Base-by-base conservation (phyloP, 2,888 invertebrate species). In the Osedax fenrisi region DNA sequence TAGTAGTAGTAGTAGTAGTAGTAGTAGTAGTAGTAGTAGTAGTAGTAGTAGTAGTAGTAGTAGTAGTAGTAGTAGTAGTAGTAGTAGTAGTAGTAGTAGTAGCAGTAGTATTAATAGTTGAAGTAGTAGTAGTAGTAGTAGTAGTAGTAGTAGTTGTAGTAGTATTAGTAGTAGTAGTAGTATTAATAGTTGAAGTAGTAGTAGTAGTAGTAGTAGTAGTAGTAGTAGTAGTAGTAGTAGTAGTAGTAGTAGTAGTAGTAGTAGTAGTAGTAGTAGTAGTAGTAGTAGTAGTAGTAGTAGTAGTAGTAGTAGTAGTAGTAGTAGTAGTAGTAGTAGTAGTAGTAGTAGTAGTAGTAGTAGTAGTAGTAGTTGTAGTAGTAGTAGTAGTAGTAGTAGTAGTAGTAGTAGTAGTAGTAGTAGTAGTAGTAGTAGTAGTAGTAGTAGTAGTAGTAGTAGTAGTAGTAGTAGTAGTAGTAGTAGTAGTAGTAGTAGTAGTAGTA, bases 91-190 rank as follows among this genome's bases (percentile, higher is more conserved):
- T 13, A 25, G 69, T 25, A 25, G 69, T 69, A 10, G 69, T 69
- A 13, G 69, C 1, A 17, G 26, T 21, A 21, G 27, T 69, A 0
- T 21, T n/a, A n/a, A n/a, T n/a, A n/a, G n/a, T n/a, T n/a, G n/a
- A n/a, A n/a, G n/a, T n/a, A n/a, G n/a, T n/a, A 64, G 66, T 64
- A 64, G 66, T 64, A 22, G 66, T 64, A 64, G 66, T 64, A 64
- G 22, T 64, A 22, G 66, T 22, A 64, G 22, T 10, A 17, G 10
- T 13, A 17, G 22, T 17, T 22, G 10, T 13, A 17, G 22, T n/a
- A n/a, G n/a, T n/a, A n/a, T n/a, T n/a, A n/a, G n/a, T n/a, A n/a
- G n/a, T n/a, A n/a, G n/a, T n/a, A n/a, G n/a, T n/a, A n/a, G n/a
- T n/a, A n/a, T n/a, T n/a, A n/a, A n/a, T n/a, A n/a, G n/a, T n/a